Conservation (phyloP, 2,888 invertebrate species). For the Drosophila greeni region DNA sequence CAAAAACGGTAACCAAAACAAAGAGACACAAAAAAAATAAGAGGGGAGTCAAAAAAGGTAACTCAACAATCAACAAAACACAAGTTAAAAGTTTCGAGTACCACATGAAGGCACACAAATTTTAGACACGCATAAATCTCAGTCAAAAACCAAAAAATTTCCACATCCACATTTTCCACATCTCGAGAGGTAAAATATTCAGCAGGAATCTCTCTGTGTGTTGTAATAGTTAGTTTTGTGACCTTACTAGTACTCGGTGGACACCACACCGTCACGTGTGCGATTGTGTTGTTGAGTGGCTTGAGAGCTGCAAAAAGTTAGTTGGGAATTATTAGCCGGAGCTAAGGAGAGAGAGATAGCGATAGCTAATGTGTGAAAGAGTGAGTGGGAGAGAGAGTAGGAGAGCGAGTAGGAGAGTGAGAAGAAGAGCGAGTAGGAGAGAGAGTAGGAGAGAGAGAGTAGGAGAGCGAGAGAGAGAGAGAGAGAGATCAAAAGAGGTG, state of each 20-base stretch:
- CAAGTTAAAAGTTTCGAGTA: constrained; percentile 22
- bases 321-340: constrained; percentile 30
- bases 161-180: constrained; percentile 19
- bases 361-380: constrained; percentile 26
- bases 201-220: constrained; percentile 10
- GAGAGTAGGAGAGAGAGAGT: constrained; percentile 11
- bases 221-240: constrained; percentile 11
- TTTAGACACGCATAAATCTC: constrained; percentile 19
- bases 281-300: constrained; percentile 32
- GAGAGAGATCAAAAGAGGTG: constrained; percentile 1
- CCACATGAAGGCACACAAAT: constrained; percentile 20
- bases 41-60: constrained; percentile 13
- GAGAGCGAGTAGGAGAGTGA: no score
- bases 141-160: constrained; percentile 6
- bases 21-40: not conserved
- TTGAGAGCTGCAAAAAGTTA: constrained; percentile 43
- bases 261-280: constrained; percentile 19
- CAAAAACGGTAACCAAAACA: constrained; percentile 9
- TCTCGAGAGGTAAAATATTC: constrained; percentile 22
- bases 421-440: no score
- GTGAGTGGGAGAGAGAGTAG: constrained; percentile 6
- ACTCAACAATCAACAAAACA: constrained; percentile 25
- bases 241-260: constrained; percentile 31
- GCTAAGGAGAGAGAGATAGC: constrained; percentile 9
- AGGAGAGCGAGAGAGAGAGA: not conserved